Evolutionary conservation across 1,140 invertebrate genomes (phyloP).

Genomic region (Platorchestia sp.): DNA sequence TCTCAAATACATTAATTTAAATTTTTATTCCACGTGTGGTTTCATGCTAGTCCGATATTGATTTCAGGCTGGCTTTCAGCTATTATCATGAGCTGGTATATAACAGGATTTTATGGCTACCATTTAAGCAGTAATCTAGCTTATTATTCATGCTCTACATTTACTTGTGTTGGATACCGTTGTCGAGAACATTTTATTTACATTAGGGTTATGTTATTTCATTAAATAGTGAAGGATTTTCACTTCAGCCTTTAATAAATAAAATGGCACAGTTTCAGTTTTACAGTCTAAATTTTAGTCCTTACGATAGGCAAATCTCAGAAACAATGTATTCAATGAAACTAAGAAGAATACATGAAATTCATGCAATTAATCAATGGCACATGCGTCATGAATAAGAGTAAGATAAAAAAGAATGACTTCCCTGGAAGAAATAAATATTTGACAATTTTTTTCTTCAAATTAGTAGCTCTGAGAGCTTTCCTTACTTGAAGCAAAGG

Average conservation of each 20-base stretch:
- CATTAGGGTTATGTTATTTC: too few relatives aligned
- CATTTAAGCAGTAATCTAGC: neutral
- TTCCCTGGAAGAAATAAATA: neutral
- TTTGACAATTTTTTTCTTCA: neutral
- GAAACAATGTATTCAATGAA: too few relatives aligned
- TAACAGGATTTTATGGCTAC: neutral
- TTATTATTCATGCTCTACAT: neutral
- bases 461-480: neutral
- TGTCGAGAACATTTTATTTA: too few relatives aligned
- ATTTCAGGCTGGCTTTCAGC: neutral
- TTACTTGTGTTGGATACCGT: neutral
- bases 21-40: neutral
- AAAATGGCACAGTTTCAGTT: too few relatives aligned
- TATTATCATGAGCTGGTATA: neutral
- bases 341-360: too few relatives aligned
- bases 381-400: neutral
- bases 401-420: neutral
- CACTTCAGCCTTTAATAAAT: too few relatives aligned
- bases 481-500: neutral
- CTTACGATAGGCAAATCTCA: too few relatives aligned
- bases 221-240: too few relatives aligned
- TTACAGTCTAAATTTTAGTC: too few relatives aligned
- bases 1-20: too few relatives aligned
- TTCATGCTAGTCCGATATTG: neutral
- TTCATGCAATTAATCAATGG: too few relatives aligned